Evolutionary conservation across 1,140 invertebrate genomes (phyloP).

Genomic region (Pseudomyrmex concolor): DNA sequence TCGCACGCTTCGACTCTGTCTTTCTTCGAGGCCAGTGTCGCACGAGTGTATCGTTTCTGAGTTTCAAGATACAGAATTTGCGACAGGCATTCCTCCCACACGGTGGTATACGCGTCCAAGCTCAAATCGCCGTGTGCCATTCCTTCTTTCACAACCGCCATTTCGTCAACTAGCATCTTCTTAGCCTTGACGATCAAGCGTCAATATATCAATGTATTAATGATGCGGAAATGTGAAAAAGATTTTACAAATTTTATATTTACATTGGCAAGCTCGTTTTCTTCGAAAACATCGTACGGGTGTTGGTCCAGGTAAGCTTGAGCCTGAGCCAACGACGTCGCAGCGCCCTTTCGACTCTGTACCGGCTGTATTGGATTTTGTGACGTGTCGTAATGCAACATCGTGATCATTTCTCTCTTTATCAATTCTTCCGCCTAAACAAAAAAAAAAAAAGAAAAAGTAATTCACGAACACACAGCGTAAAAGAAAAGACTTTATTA

Average conservation of each 20-base stretch:
- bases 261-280: slow-evolving; percentile 90
- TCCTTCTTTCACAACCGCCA: slow-evolving; percentile 95
- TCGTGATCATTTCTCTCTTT: slow-evolving; percentile 98
- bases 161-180: slow-evolving; percentile 91
- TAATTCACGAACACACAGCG: slow-evolving; percentile 3
- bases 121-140: slow-evolving; percentile 98
- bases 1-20: slow-evolving; percentile 97
- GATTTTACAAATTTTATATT: slow-evolving; percentile 55
- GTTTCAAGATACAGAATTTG: slow-evolving; percentile 95
- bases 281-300: slow-evolving; percentile 91
- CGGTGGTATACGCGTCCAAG: slow-evolving; percentile 95
- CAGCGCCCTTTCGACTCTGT: slow-evolving; percentile 80
- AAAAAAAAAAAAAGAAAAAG: no score
- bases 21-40: slow-evolving; percentile 97
- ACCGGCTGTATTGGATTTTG: slow-evolving; percentile 87
- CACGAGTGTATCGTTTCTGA: slow-evolving; percentile 96
- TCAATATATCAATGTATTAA: slow-evolving; percentile 33
- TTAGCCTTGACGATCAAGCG: slow-evolving; percentile 85
- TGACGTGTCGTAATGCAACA: slow-evolving; percentile 95
- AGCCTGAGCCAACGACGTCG: slow-evolving; percentile 86
- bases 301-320: slow-evolving; percentile 93
- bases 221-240: slow-evolving; percentile 19
- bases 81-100: slow-evolving; percentile 98
- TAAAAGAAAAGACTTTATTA: background rate
- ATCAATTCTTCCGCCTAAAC: slow-evolving; percentile 98